Evolutionary conservation across 53 echinoderm and acorn worm genomes (phyloP).

Genomic region (Stichopus horrens): DNA sequence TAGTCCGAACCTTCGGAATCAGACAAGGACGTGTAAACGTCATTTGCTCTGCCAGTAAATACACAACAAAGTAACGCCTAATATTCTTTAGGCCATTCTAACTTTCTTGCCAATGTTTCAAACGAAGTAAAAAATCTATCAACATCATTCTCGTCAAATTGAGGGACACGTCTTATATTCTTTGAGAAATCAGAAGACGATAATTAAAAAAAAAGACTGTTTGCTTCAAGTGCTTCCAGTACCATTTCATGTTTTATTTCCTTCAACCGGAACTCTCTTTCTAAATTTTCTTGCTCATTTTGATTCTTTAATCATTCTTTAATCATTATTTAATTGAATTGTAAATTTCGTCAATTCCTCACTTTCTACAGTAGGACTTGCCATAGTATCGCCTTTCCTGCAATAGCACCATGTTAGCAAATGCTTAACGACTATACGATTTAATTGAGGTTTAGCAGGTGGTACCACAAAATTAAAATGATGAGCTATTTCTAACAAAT

Average conservation of each 20-base stretch:
- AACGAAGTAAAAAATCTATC: slow-evolving; percentile 51
- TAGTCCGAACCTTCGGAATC: slow-evolving; percentile 49
- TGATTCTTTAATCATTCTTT: slow-evolving; percentile 43
- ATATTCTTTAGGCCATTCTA: slow-evolving; percentile 58
- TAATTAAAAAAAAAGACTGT: not conserved
- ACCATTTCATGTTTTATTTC: slow-evolving; percentile 37
- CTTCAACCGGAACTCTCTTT: slow-evolving; percentile 7
- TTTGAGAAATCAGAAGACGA: slow-evolving; percentile 43
- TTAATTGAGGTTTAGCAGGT: slow-evolving; percentile 28
- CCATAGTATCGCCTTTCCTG: not conserved
- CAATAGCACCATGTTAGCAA: not conserved
- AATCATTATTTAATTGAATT: slow-evolving; percentile 35
- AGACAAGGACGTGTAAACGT: slow-evolving; percentile 59
- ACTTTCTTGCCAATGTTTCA: slow-evolving; percentile 53
- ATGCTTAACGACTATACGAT: not conserved
- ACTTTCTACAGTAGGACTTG: no score
- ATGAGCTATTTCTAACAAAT: no score
- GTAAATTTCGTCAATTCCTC: not conserved
- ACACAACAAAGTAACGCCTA: slow-evolving; percentile 58
- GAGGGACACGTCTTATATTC: slow-evolving; percentile 53
- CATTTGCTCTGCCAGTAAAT: slow-evolving; percentile 57
- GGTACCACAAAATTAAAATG: no score
- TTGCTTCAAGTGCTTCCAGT: slow-evolving; percentile 34
- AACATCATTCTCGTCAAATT: slow-evolving; percentile 54
- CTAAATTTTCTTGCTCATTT: slow-evolving; percentile 17